Evolutionary conservation across 2,888 invertebrate genomes (phyloP).

Genomic region (Andrena trimmerana): DNA sequence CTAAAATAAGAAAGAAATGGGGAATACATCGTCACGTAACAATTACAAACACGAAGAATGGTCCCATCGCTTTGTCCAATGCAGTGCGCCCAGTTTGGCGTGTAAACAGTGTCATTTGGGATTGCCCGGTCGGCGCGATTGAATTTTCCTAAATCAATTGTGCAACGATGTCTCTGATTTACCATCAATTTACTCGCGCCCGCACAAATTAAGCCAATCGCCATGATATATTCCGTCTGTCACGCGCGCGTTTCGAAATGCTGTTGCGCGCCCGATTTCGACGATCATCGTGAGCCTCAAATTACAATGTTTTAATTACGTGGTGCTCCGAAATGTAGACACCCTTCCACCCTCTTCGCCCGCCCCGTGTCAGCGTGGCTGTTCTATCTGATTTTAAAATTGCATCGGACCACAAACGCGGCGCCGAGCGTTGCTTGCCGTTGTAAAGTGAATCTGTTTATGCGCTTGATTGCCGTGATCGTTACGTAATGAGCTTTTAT

Average conservation of each 20-base stretch:
- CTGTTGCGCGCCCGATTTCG: constrained; percentile 32
- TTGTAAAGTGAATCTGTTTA: constrained; percentile 39
- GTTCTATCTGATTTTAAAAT: constrained; percentile 46
- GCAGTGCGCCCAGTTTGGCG: constrained; percentile 19
- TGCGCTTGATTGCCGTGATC: constrained; percentile 42
- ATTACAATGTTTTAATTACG: constrained; percentile 59
- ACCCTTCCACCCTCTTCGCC: neutral
- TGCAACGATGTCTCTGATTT: constrained; percentile 74
- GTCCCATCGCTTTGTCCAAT: neutral
- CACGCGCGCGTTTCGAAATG: constrained; percentile 10
- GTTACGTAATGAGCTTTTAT: constrained; percentile 51
- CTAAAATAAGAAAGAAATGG: too few species aligned
- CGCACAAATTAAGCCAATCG: constrained; percentile 76
- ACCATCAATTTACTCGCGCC: constrained; percentile 70
- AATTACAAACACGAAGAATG: too few species aligned
- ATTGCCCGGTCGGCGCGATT: constrained; percentile 62
- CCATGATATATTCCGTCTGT: constrained; percentile 52
- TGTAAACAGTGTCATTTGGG: constrained; percentile 40
- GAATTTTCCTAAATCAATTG: constrained; percentile 76
- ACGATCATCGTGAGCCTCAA: constrained; percentile 24
- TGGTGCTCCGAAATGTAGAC: constrained; percentile 6
- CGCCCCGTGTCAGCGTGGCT: neutral
- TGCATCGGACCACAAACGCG: constrained; percentile 27
- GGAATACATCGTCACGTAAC: too few species aligned
- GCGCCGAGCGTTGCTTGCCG: neutral